These are phyloP conservation scores for Ammodytes dubius DNA, from an alignment of 2,113 vertebrate species.

Conservation along the genomic window DNA sequence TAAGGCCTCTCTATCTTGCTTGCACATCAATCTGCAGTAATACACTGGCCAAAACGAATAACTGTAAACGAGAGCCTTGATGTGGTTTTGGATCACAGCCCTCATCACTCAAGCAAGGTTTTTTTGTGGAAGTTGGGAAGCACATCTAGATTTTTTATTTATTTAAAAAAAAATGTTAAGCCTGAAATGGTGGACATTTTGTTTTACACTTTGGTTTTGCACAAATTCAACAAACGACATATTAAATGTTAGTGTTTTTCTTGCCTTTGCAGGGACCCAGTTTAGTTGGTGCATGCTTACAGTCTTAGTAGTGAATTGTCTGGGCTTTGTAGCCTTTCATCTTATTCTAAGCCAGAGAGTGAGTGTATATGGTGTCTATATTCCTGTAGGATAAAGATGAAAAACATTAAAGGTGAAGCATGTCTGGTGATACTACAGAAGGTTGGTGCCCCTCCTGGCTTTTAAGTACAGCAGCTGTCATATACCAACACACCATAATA, in stretches of 20 bases:
- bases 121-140: neutral
- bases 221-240: neutral
- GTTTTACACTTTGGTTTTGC: neutral
- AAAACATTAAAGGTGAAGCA: neutral
- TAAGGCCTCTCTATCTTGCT: slow-evolving; percentile 27
- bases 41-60: neutral
- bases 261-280: neutral
- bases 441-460: neutral
- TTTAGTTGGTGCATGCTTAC: neutral
- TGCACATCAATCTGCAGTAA: neutral
- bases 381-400: neutral
- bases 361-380: neutral
- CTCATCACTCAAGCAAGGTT: neutral
- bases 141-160: neutral
- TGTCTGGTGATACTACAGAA: neutral
- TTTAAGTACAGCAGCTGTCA: slow-evolving; percentile 1
- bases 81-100: neutral
- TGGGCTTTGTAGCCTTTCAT: neutral
- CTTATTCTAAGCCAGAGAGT: neutral
- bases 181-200: neutral
- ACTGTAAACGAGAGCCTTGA: slow-evolving; percentile 29
- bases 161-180: neutral
- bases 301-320: neutral
- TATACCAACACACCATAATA: neutral
- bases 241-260: neutral